phyloP scores from a whole-genome alignment of 2,797 vertebrate genomes.

The Threskiornis aethiopicus region DNA sequence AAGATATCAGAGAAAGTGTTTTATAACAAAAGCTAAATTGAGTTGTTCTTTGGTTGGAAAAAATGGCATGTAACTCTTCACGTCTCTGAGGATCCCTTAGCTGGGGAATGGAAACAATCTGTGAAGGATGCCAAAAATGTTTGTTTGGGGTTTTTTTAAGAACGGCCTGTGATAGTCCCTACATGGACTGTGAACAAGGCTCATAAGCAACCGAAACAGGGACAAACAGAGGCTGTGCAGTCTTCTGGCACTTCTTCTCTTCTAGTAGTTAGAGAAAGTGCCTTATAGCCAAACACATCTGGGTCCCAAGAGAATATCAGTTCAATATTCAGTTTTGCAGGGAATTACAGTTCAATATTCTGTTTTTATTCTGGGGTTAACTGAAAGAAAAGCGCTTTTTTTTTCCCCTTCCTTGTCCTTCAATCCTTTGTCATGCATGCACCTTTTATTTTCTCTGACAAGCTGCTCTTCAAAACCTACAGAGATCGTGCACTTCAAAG shows the following conservation, averaged over 20 bases:
- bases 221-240: background rate
- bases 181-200: background rate
- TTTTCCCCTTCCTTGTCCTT: background rate
- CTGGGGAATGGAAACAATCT: background rate
- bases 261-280: background rate
- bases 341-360: background rate
- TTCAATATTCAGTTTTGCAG: background rate
- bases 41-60: background rate
- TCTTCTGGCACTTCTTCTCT: background rate
- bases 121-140: background rate
- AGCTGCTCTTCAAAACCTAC: background rate
- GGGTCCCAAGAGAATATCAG: background rate
- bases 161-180: background rate
- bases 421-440: background rate
- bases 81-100: background rate
- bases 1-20: background rate
- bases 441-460: background rate
- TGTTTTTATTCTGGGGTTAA: background rate
- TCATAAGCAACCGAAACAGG: background rate
- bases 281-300: background rate
- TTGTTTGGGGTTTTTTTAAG: background rate
- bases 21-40: background rate
- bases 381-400: background rate
- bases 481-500: background rate
- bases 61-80: background rate